These are phyloP conservation scores for Dreissena rostriformis DNA, from an alignment of 1,140 invertebrate genomes.

Conservation along the genomic window DNA sequence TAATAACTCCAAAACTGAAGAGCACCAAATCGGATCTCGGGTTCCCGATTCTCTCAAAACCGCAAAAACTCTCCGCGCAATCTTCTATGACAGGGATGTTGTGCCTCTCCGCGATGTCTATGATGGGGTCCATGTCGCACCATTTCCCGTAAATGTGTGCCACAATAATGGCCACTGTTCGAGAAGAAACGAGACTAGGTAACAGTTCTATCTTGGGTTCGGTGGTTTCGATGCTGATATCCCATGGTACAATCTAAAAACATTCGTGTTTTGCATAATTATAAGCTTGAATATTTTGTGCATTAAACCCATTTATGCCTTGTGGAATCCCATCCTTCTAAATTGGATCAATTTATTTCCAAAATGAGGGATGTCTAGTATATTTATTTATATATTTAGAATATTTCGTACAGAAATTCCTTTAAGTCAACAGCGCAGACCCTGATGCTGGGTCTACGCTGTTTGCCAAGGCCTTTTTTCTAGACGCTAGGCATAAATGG, in stretches of 20 bases:
- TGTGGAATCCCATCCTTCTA: too few species aligned
- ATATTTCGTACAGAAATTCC: too few species aligned
- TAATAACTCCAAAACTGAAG: slow-evolving; percentile 81
- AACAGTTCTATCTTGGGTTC: slow-evolving; percentile 76
- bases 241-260: slow-evolving; percentile 74
- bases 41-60: slow-evolving; percentile 77
- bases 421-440: too few species aligned
- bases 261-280: not conserved
- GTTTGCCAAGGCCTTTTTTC: too few species aligned
- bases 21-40: slow-evolving; percentile 76
- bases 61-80: slow-evolving; percentile 80
- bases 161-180: slow-evolving; percentile 79
- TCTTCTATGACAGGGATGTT: slow-evolving; percentile 79
- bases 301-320: too few species aligned
- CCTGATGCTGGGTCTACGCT: too few species aligned
- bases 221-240: slow-evolving; percentile 78
- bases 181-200: slow-evolving; percentile 72
- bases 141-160: slow-evolving; percentile 80
- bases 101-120: slow-evolving; percentile 72
- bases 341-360: too few species aligned
- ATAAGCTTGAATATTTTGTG: too few species aligned
- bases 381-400: too few species aligned
- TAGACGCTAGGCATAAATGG: too few species aligned
- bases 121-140: slow-evolving; percentile 74
- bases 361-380: too few species aligned